Conservation (phyloP, 2,113 vertebrate genomes). For the Morphnarchus princeps region DNA sequence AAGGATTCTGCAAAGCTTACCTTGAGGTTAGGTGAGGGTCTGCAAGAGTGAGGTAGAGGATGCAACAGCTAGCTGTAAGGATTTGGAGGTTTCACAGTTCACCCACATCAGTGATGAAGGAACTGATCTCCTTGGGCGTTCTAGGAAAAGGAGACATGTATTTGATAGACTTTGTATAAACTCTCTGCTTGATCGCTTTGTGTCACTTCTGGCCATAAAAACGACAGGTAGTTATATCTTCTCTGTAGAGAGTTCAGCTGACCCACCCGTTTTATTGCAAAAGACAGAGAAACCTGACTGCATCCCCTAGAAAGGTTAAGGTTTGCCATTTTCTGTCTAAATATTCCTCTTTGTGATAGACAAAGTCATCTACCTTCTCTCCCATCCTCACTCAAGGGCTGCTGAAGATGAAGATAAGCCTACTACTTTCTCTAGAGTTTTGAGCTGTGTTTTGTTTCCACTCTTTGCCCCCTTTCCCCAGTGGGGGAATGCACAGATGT, state of each 20-base stretch:
- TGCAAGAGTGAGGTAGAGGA: neutral
- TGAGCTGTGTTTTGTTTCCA: neutral
- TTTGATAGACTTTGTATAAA: neutral
- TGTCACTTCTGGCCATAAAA: neutral
- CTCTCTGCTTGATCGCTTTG: neutral
- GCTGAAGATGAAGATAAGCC: neutral
- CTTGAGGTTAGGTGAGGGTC: neutral
- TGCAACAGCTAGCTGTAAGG: neutral
- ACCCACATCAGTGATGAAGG: neutral
- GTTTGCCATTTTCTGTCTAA: neutral
- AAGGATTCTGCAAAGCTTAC: neutral
- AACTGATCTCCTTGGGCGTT: neutral
- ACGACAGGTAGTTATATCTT: neutral
- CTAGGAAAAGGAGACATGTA: neutral
- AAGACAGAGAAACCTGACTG: neutral
- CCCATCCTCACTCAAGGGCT: neutral
- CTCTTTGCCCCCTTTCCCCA: rapidly evolving
- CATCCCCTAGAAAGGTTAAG: neutral
- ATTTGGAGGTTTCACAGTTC: neutral
- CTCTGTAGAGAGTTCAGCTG: neutral
- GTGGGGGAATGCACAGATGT: neutral
- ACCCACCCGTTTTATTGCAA: neutral
- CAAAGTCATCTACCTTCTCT: neutral
- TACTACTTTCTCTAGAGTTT: neutral
- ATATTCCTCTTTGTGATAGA: neutral